Conservation (phyloP, 2,113 vertebrate species). For the Heliornis fulica region DNA sequence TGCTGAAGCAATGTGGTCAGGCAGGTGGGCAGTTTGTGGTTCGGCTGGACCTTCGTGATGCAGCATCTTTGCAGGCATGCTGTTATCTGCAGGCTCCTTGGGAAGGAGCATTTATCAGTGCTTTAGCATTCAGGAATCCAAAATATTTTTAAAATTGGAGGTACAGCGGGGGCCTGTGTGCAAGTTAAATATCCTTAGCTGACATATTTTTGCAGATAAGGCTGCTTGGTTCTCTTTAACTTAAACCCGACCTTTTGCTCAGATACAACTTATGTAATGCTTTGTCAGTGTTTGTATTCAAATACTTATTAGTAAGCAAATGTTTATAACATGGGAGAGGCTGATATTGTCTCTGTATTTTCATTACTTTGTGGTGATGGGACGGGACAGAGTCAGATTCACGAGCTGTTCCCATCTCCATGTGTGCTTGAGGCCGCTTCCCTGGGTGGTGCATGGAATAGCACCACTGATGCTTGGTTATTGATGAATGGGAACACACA, state of each 20-base stretch:
- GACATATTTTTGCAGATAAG: not conserved
- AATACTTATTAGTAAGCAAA: not conserved
- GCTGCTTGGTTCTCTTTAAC: not conserved
- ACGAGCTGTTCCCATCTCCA: not conserved
- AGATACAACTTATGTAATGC: rapidly evolving
- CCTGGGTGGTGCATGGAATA: not conserved
- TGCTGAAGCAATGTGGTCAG: not conserved
- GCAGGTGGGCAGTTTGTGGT: not conserved
- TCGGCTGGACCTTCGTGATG: not conserved
- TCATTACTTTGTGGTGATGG: rapidly evolving
- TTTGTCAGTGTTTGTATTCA: not conserved
- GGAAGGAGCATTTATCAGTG: not conserved
- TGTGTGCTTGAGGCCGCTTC: not conserved
- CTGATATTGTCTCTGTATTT: rapidly evolving
- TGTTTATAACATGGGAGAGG: not conserved
- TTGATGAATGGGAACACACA: not conserved
- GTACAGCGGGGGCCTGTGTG: not conserved
- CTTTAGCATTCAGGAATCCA: not conserved
- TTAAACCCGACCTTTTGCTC: not conserved
- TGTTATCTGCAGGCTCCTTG: not conserved
- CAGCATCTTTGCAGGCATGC: not conserved
- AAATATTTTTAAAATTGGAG: not conserved
- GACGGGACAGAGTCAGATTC: rapidly evolving
- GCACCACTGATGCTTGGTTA: not conserved
- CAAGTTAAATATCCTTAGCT: not conserved